A percentile compares a stretch with the other conserved stretches of the same genome.
Conservation (phyloP, 2,888 invertebrate genomes). For the Scrobipalpa costella region DNA sequence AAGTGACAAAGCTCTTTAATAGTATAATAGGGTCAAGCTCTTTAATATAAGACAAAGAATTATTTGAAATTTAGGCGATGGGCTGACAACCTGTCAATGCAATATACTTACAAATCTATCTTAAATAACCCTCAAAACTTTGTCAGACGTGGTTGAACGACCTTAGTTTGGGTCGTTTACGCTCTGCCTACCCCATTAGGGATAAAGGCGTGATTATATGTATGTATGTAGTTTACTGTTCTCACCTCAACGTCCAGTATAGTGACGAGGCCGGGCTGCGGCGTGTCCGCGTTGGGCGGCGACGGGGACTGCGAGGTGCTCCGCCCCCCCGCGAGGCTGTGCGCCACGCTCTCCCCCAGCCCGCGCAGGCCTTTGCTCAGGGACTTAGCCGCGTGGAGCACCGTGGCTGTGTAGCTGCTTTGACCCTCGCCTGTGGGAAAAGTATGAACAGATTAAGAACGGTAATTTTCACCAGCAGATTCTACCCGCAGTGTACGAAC, state of each 20-base stretch:
- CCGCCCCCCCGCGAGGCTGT: conserved; percentile 91
- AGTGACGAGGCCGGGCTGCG: conserved; percentile 93
- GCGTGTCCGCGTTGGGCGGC: conserved; percentile 79
- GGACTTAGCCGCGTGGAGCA: conserved; percentile 96
- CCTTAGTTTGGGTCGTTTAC: too few species aligned
- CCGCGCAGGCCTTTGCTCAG: conserved; percentile 94
- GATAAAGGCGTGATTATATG: too few species aligned
- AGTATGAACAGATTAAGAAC: background rate
- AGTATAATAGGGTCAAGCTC: too few species aligned
- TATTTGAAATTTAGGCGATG: too few species aligned
- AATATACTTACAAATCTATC: too few species aligned
- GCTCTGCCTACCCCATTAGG: too few species aligned
- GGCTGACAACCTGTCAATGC: too few species aligned
- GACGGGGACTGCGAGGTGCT: conserved; percentile 74
- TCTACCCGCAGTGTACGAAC: too few species aligned
- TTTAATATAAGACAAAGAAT: background rate
- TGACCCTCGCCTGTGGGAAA: conserved; percentile 84
- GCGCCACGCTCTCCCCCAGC: conserved; percentile 95
- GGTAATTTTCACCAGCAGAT: too few species aligned
- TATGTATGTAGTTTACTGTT: too few species aligned
- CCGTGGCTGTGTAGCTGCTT: conserved; percentile 94
- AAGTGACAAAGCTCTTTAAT: background rate
- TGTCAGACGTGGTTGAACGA: too few species aligned
- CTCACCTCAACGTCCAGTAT: conserved; percentile 90
- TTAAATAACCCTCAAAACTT: too few species aligned